Base-by-base conservation (phyloP, 2,797 vertebrate species). In the Gallinago stenura region DNA sequence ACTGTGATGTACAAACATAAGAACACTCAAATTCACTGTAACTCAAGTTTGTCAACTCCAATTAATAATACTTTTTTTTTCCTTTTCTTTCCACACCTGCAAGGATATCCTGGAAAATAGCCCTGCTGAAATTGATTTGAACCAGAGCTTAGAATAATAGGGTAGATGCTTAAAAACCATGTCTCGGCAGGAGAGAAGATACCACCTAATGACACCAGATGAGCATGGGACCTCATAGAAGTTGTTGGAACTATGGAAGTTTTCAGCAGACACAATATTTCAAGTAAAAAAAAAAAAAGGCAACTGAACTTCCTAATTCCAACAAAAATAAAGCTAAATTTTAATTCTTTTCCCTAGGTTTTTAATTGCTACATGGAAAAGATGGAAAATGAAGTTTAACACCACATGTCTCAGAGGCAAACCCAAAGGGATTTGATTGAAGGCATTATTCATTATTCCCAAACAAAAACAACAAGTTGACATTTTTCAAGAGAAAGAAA, bases 391-490 rank as follows among this genome's bases (percentile, higher is more conserved):
- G 1, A 83, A 72, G 45, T 54, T 86, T 51, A 83, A 87, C 31
- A 77, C 5, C 69, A 46, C 17, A 56, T 51, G 51, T 81, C 73
- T 81, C 26, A 9, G 57, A 81, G 60, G 56, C 60, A 89, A 89
- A 89, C 31, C 35, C 68, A 60, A 56, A 1, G 2, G 64, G 69
- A 87, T 83, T 83, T 90, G 86, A 90, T n/a, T 83, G 73, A 91
- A 91, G 85, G 64, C 84, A 87, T 80, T 89, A 72, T 60, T 77
- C 56, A 46, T 80, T 46, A 72, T 39, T 65, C 72, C 31, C 37
- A 72, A 93, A 76, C 54, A 54, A 83, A 94, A 86, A 54, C 21
- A 76, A 68, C 41, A 72, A 72, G 72, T 77, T 93, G 73, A 69
- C 51, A 50, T 76, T 60, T 88, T 89, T 83, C 15, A 73, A 87